Evolutionary conservation across 2,888 invertebrate genomes (phyloP), one percentile per base, ranked within the genome.

Genomic region (Rhagium mordax): DNA sequence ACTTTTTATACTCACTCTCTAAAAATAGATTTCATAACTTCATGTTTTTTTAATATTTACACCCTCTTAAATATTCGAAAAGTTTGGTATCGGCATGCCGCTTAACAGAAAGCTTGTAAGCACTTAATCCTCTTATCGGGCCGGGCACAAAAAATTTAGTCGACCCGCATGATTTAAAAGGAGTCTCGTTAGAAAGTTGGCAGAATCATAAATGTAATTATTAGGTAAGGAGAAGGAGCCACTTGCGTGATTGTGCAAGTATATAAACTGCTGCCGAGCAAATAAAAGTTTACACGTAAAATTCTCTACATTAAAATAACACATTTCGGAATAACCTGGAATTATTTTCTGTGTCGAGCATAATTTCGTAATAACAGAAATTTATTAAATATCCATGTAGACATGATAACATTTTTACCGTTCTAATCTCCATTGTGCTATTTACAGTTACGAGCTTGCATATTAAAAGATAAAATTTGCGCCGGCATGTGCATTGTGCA

Each of bases 201-300:
- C 24, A 24, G 27, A 7, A 13, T 49, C 49, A 47, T 48, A 64
- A 66, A 66, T 49, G 66, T 53, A 66, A 66, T 66, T 66, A 51
- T 24, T 29, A 24, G 29, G 27, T 66, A 53, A 66, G 53, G 53
- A 5, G 16, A 27, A 29, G 16, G 24, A 51, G 66, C 66, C 24
- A 66, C 53, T 48, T 20, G 6, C 24, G 24, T 24, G 3, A 24
- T 24, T 24, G 24, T 51, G n/a, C n/a, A n/a, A n/a, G n/a, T n/a
- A n/a, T n/a, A n/a, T n/a, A n/a, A n/a, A n/a, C n/a, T n/a, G n/a
- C n/a, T n/a, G n/a, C n/a, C n/a, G n/a, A n/a, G n/a, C n/a, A n/a
- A n/a, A n/a, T n/a, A n/a, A n/a, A n/a, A n/a, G n/a, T n/a, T n/a
- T n/a, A n/a, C n/a, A 29, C 8, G 29, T 8, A 29, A 29, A 29